Evolutionary conservation across 2,888 invertebrate species (phyloP).

Genomic region (Andrena haemorrhoa): DNA sequence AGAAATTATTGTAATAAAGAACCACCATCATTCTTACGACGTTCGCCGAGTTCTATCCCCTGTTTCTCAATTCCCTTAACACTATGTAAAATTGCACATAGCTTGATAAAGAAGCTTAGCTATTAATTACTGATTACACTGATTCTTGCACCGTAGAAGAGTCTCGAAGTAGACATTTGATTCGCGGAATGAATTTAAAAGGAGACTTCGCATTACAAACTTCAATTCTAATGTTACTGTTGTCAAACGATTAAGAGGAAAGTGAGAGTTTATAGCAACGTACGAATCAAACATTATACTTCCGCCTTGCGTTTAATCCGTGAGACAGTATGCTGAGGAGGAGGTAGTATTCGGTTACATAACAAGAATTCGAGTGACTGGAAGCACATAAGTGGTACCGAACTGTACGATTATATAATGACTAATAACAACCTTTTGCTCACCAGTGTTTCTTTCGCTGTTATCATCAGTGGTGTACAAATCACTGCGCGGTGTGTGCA

Average conservation of each 20-base stretch:
- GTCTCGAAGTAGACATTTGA: no score
- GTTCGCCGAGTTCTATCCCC: not conserved
- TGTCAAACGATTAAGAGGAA: not conserved
- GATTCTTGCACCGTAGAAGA: no score
- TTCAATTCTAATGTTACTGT: not conserved
- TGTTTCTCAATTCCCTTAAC: not conserved
- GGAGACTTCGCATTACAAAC: no score
- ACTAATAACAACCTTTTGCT: not conserved
- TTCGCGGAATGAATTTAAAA: no score
- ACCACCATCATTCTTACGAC: constrained; percentile 65
- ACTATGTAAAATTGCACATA: not conserved
- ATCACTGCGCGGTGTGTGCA: not conserved
- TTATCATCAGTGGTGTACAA: not conserved
- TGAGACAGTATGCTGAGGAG: not conserved
- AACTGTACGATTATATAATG: not conserved
- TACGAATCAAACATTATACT: no score
- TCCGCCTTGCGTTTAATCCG: no score
- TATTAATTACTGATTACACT: no score
- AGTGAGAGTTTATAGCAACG: no score
- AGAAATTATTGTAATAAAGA: constrained; percentile 83
- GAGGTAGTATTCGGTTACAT: not conserved
- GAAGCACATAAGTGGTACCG: not conserved
- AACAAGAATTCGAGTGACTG: not conserved
- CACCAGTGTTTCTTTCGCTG: not conserved
- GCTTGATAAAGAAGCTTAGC: no score